phyloP scores from a whole-genome alignment of 1,140 invertebrate genomes.

The Anagrus nilaparvatae region DNA sequence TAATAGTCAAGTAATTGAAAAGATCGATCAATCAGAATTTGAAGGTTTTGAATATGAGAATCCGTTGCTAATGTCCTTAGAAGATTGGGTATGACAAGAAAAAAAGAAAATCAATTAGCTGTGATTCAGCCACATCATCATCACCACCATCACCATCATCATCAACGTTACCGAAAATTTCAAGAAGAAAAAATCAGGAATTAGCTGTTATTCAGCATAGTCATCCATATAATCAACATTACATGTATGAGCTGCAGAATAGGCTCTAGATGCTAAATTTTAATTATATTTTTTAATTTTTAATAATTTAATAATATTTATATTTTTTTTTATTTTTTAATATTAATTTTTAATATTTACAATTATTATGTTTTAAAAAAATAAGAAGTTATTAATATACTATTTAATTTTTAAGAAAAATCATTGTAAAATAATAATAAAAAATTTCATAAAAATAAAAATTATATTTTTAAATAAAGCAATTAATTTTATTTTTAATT shows the following conservation, averaged over 20 bases:
- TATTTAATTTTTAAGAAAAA: no score
- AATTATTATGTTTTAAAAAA: no score
- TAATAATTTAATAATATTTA: no score
- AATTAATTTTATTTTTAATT: no score
- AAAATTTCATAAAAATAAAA: no score
- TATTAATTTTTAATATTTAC: no score
- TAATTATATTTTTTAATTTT: no score
- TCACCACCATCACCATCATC: conserved; percentile 30
- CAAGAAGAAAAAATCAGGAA: conserved; percentile 1
- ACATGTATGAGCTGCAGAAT: conserved; percentile 35
- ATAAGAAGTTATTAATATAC: no score
- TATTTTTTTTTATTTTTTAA: no score
- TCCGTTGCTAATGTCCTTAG: conserved; percentile 93
- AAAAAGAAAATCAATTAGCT: conserved; percentile 10
- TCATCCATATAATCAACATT: conserved; percentile 25
- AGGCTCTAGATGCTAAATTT: conserved; percentile 31
- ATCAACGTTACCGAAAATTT: conserved; percentile 7
- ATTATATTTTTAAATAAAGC: no score
- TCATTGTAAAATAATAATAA: no score
- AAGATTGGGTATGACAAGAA: conserved; percentile 94
- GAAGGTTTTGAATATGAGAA: conserved; percentile 99
- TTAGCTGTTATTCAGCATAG: conserved; percentile 11
- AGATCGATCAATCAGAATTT: conserved; percentile 98
- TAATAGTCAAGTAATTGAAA: conserved; percentile 85
- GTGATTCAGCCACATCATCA: conserved; percentile 37